Evolutionary conservation across 1,140 invertebrate species (phyloP).

Genomic region (Carcinoscorpius rotundicauda): DNA sequence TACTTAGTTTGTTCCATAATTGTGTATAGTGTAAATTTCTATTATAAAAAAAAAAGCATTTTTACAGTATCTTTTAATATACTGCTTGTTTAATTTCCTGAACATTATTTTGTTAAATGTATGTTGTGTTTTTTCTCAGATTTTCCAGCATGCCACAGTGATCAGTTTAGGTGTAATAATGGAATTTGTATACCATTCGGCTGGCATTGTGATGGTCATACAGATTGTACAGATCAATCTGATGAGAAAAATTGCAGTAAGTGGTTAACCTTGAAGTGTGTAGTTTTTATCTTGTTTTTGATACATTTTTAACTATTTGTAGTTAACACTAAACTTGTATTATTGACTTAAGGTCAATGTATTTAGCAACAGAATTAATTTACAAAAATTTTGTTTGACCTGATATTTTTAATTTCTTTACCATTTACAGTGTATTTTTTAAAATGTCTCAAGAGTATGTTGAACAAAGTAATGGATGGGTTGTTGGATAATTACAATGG

Average conservation of each 20-base stretch:
- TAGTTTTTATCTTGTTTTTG: constrained; percentile 5
- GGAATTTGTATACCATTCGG: constrained; percentile 69
- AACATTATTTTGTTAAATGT: not conserved
- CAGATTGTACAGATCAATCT: constrained; percentile 36
- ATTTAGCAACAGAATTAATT: no score
- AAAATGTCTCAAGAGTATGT: no score
- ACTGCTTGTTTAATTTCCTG: no score
- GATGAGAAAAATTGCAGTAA: constrained; percentile 76
- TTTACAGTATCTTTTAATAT: no score
- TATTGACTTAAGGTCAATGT: no score
- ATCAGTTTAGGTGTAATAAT: constrained; percentile 87
- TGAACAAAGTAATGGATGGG: no score
- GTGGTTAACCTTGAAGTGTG: not conserved
- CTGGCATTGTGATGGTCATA: constrained; percentile 39
- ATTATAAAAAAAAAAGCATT: not conserved
- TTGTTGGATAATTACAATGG: no score
- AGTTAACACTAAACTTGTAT: no score
- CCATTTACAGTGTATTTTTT: no score
- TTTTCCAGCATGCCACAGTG: constrained; percentile 76
- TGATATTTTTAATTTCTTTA: no score
- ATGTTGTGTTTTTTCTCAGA: constrained; percentile 39
- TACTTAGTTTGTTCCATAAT: no score
- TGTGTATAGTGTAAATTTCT: not conserved
- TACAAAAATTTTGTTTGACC: no score
- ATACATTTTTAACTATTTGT: not conserved